Conservation (phyloP, 2,113 vertebrate species). For the Burhinus bistriatus region DNA sequence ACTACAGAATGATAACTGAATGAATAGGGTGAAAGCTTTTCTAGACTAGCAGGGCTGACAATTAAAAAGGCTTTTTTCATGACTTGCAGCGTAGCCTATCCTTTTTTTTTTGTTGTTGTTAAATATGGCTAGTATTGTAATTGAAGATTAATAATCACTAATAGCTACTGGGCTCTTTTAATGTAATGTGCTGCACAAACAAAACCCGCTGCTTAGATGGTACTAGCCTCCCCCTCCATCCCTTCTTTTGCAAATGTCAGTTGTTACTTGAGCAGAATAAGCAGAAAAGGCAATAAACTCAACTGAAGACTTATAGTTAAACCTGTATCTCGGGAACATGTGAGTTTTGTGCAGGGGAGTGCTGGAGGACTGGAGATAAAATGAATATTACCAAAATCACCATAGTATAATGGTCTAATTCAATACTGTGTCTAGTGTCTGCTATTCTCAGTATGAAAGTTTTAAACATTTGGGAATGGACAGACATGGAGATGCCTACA, state of each 20-base stretch:
- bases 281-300: not conserved
- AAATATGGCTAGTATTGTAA: conserved; percentile 56
- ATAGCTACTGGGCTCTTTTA: not conserved
- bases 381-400: not conserved
- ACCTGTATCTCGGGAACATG: not conserved
- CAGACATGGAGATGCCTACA: not conserved
- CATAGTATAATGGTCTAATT: not conserved
- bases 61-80: conserved; percentile 35
- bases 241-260: not conserved
- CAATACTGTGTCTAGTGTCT: not conserved
- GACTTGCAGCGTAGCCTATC: not conserved
- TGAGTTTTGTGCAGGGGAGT: not conserved
- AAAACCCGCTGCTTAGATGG: not conserved
- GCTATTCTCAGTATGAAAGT: not conserved
- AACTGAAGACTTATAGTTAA: accelerated
- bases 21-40: not conserved
- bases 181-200: not conserved
- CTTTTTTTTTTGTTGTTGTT: not conserved
- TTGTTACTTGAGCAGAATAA: not conserved
- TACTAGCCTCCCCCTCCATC: not conserved
- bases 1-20: not conserved
- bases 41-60: conserved; percentile 10
- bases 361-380: not conserved
- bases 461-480: not conserved
- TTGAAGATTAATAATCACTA: conserved; percentile 49